Evolutionary conservation across 2,797 vertebrate species (phyloP).

Genomic region (Gastrophryne carolinensis): DNA sequence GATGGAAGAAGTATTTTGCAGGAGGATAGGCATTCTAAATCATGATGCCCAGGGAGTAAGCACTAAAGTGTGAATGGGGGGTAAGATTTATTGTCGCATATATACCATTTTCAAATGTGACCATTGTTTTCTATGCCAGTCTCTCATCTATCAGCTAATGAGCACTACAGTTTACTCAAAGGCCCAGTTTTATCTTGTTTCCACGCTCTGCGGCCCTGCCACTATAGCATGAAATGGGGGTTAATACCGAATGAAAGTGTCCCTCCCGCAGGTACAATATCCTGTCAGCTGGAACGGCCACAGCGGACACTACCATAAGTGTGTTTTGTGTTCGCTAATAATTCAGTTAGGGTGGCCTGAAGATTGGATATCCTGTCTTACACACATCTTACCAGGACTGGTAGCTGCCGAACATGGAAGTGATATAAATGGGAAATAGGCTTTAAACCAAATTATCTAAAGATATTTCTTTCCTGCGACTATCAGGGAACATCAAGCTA

Average conservation of each 20-base stretch:
- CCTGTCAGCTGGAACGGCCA: not conserved
- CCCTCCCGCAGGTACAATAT: not conserved
- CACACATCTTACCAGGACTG: not conserved
- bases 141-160: too few species aligned
- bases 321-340: not conserved
- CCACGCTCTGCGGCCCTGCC: not conserved
- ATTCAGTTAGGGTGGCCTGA: not conserved
- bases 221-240: not conserved
- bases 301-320: not conserved
- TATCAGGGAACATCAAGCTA: not conserved
- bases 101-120: too few species aligned
- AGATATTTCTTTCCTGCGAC: not conserved
- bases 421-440: not conserved
- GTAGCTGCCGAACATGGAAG: not conserved
- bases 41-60: too few species aligned
- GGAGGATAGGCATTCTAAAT: too few species aligned
- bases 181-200: not conserved
- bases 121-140: too few species aligned
- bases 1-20: too few species aligned
- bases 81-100: too few species aligned
- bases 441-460: not conserved
- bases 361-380: not conserved
- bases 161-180: too few species aligned
- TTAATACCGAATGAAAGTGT: not conserved
- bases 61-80: too few species aligned